These are phyloP conservation scores for Geococcyx californianus DNA, from an alignment of 2,113 vertebrate species.

Conservation along the genomic window DNA sequence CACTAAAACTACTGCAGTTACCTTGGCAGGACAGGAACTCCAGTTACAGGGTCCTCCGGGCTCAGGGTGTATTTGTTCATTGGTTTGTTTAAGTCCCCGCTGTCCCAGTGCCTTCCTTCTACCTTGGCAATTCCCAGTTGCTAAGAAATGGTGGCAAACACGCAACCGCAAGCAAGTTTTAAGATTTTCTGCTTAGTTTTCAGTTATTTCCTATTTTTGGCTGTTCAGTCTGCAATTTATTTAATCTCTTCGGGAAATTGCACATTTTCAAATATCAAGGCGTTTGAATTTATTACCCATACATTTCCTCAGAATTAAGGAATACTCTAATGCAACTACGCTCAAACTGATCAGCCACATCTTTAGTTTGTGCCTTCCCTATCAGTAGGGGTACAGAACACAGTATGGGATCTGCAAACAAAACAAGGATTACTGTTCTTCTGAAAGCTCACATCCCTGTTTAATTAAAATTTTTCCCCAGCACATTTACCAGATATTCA, in stretches of 20 bases:
- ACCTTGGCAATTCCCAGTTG: rapidly evolving
- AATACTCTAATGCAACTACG: not conserved
- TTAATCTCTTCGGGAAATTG: not conserved
- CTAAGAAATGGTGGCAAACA: rapidly evolving
- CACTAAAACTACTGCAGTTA: not conserved
- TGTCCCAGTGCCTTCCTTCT: not conserved
- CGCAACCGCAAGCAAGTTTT: not conserved
- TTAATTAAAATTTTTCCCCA: not conserved
- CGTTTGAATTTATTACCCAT: not conserved
- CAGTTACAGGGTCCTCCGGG: not conserved
- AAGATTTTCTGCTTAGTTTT: not conserved
- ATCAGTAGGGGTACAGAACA: not conserved
- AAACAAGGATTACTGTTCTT: not conserved
- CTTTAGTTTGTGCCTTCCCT: not conserved
- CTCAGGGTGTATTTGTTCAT: not conserved
- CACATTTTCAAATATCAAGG: not conserved
- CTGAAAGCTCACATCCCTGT: not conserved
- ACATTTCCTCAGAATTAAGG: not conserved
- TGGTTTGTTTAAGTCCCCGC: not conserved
- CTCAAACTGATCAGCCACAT: not conserved
- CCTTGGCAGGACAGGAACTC: not conserved
- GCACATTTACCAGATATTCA: not conserved
- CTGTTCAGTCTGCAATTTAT: not conserved
- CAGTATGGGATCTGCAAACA: no score
- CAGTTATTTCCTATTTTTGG: not conserved